Conservation (phyloP, 2,113 vertebrate species). For the Psilopsiagon aymara region DNA sequence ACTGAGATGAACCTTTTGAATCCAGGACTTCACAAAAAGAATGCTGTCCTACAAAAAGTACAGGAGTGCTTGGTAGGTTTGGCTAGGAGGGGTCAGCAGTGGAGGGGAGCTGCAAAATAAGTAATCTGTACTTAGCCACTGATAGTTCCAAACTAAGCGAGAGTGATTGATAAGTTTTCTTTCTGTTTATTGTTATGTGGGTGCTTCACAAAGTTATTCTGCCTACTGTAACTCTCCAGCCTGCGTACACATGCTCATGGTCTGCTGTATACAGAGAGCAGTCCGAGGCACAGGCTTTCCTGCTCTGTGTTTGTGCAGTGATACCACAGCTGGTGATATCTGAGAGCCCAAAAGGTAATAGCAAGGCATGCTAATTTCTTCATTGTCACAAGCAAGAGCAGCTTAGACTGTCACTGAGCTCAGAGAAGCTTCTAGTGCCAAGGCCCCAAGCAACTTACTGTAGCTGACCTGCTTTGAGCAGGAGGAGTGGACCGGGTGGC, state of each 20-base stretch:
- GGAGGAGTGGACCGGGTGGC: rapidly evolving
- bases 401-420: neutral
- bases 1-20: conserved; percentile 61
- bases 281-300: neutral
- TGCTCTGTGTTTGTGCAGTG: neutral
- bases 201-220: neutral
- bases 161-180: neutral
- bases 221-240: neutral
- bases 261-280: neutral
- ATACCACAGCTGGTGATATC: neutral
- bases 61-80: conserved; percentile 79
- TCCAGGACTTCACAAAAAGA: conserved; percentile 71
- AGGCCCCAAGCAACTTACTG: neutral
- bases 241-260: rapidly evolving
- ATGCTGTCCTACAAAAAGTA: conserved; percentile 71
- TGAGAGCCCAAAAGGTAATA: neutral
- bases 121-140: neutral
- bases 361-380: neutral
- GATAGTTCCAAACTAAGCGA: neutral
- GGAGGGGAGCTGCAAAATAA: neutral
- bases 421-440: neutral
- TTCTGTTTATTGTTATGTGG: neutral
- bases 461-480: neutral
- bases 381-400: neutral
- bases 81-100: neutral